Evolutionary conservation across 2,888 invertebrate species (phyloP).

Genomic region (Nezara viridula): DNA sequence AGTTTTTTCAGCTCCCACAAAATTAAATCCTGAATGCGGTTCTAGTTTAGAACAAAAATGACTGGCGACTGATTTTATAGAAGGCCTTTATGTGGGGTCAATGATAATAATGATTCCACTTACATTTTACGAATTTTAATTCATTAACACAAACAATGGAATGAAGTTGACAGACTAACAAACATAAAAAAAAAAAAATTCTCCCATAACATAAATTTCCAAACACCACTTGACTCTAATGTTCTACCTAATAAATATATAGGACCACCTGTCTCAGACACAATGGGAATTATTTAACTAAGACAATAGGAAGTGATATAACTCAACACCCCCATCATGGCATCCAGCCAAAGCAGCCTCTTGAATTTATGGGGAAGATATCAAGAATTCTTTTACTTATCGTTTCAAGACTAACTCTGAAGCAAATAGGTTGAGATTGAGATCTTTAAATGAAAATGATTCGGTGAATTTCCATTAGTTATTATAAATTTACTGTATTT

Average conservation of each 20-base stretch:
- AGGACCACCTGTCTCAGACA: not conserved
- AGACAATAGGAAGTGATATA: slow-evolving; percentile 33
- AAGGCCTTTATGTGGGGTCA: too few relatives aligned
- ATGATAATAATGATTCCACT: too few relatives aligned
- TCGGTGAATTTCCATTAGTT: not conserved
- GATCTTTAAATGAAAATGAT: not conserved
- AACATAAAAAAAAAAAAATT: not conserved
- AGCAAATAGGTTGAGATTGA: not conserved
- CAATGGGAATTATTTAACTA: slow-evolving; percentile 32
- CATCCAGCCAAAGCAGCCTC: not conserved
- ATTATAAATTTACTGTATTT: not conserved
- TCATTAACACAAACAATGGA: too few relatives aligned
- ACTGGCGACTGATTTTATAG: too few relatives aligned
- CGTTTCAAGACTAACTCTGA: not conserved
- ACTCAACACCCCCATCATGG: slow-evolving; percentile 21
- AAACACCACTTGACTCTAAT: not conserved
- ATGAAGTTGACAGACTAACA: not conserved
- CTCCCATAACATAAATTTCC: not conserved
- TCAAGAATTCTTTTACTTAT: slow-evolving; percentile 34
- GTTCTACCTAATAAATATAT: slow-evolving; percentile 2
- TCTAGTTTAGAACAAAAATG: too few relatives aligned
- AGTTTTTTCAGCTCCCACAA: too few relatives aligned
- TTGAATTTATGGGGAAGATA: slow-evolving; percentile 1
- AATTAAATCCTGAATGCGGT: too few relatives aligned
- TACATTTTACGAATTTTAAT: too few relatives aligned